Evolutionary conservation across 2,888 invertebrate species (phyloP).

Genomic region (Sturmia bella): DNA sequence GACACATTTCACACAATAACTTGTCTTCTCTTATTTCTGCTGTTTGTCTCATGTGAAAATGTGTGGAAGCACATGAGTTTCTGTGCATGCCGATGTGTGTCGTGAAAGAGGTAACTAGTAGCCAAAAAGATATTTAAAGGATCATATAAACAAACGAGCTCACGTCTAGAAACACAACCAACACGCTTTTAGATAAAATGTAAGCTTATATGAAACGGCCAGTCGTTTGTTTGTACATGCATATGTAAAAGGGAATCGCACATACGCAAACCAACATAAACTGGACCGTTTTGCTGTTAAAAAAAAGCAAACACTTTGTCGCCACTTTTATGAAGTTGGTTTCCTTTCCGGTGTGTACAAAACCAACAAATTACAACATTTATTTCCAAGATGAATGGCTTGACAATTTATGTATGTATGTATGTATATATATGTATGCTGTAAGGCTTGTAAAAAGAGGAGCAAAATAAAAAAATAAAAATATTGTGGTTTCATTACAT

Average conservation of each 20-base stretch:
- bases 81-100: constrained; percentile 12
- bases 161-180: neutral
- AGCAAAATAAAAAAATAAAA: constrained; percentile 22
- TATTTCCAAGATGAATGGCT: constrained; percentile 81
- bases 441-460: constrained; percentile 71
- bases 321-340: constrained; percentile 72
- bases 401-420: constrained; percentile 76
- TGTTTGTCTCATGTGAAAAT: constrained; percentile 42
- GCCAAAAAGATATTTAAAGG: constrained; percentile 60
- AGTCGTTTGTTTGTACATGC: neutral
- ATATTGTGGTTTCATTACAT: constrained; percentile 65
- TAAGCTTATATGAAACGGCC: constrained; percentile 42
- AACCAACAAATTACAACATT: constrained; percentile 81
- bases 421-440: constrained; percentile 69
- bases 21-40: constrained; percentile 62
- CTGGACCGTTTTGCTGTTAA: constrained; percentile 44
- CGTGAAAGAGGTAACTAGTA: constrained; percentile 56
- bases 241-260: neutral
- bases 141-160: constrained; percentile 31
- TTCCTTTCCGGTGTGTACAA: constrained; percentile 71
- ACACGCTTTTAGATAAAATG: constrained; percentile 58
- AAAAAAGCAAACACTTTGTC: constrained; percentile 70
- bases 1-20: constrained; percentile 69
- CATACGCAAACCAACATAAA: constrained; percentile 23
- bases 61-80: constrained; percentile 2